Evolutionary conservation across 2,797 vertebrate species (phyloP).

Genomic region (Manis pentadactyla): DNA sequence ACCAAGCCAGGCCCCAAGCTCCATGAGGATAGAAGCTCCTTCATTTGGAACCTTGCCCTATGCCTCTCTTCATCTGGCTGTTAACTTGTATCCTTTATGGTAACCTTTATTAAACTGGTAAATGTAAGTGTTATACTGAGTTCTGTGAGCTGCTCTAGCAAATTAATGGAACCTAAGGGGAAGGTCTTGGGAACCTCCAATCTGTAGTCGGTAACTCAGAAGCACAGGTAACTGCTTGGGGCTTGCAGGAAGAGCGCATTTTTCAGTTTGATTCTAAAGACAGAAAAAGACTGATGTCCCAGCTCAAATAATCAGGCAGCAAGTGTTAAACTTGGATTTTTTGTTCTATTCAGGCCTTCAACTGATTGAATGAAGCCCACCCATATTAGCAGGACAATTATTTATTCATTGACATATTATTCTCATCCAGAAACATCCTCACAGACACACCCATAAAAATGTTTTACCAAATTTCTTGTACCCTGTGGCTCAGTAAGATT

Average conservation of each 20-base stretch:
- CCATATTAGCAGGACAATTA: not conserved
- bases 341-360: not conserved
- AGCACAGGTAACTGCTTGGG: no score
- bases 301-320: not conserved
- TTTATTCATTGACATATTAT: not conserved
- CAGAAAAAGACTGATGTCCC: not conserved
- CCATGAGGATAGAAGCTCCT: no score
- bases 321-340: not conserved
- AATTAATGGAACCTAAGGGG: no score
- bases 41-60: no score
- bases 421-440: not conserved
- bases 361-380: not conserved
- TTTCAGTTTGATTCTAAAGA: not conserved
- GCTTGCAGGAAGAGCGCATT: not conserved
- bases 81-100: no score
- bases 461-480: not conserved
- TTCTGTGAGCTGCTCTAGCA: no score
- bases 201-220: no score
- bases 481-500: not conserved
- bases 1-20: no score
- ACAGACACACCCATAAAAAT: not conserved
- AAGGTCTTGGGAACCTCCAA: no score
- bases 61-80: no score
- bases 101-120: no score
- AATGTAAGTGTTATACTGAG: no score